Base-by-base conservation (phyloP, 1,140 invertebrate genomes). In the Philaenus spumarius region DNA sequence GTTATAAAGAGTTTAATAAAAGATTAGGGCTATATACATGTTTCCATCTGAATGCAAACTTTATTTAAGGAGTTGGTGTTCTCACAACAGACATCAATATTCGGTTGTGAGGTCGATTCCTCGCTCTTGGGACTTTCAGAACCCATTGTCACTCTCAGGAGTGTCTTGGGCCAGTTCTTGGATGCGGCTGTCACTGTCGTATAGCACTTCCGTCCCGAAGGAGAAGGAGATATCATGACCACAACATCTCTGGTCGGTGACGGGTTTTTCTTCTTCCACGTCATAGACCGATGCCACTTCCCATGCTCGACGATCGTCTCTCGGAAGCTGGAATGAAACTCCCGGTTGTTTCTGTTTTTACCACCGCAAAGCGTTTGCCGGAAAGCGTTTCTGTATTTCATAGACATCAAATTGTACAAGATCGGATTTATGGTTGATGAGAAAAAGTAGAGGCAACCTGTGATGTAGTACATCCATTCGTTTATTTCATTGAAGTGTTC, bases 351-450 rank as follows among this genome's bases (percentile, higher is more conserved):
- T 11, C 52, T 95, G n/a, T n/a, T n/a, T n/a, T n/a, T n/a, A 93
- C 1, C 48, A 63, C 82, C 85, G 92, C 90, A 93, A 1, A 87
- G 73, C 1, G 82, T 84, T 66, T 86, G 80, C 54, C 79, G 82
- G 64, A 94, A 94, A 1, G 90, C 91, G 1, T 81, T 76, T 12
- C 92, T 76, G 72, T 92, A 95, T 64, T 86, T 86, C 26, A 82
- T 78, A 5, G 90, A 94, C 90, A 96, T 94, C 1, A 95, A 80
- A 71, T 90, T 93, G 70, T 96, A 96, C 0, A 96, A 73, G 59
- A 95, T 90, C 0, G 93, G 93, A 76, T 95, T 96, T 40, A 94
- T 82, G 0, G 90, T 93, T 19, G 87, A 86, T 22, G 88, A 91
- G 45, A 94, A 81, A 71, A 93, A 96, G 74, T 95, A 96, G 11